A percentile compares a stretch with the other conserved stretches of the same genome.
phyloP scores from a whole-genome alignment of 1,140 invertebrate genomes.

The Archivesica marissinica region DNA sequence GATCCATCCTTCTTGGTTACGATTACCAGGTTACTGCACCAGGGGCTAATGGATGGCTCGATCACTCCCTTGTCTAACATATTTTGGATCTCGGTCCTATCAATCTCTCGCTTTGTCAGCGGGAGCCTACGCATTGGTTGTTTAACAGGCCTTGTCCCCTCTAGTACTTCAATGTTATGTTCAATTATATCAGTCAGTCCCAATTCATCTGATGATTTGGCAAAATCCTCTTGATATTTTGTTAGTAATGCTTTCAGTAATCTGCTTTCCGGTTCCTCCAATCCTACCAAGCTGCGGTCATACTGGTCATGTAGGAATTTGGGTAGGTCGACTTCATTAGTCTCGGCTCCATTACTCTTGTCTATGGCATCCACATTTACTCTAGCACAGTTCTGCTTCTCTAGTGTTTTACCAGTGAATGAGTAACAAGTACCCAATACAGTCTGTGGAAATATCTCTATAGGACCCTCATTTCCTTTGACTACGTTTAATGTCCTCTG shows the following conservation, averaged over 20 bases:
- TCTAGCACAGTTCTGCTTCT: no score
- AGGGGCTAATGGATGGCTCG: background rate
- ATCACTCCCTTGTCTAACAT: background rate
- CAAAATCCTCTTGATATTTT: background rate
- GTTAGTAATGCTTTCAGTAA: background rate
- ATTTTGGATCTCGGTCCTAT: slow-evolving; percentile 1
- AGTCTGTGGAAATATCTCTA: background rate
- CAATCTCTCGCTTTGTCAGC: background rate
- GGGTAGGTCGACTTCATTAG: background rate
- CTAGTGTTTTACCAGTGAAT: no score
- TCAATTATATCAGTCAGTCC: background rate
- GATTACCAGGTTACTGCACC: slow-evolving; percentile 7
- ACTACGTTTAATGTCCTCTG: background rate
- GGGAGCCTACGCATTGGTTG: background rate
- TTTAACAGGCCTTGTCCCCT: background rate
- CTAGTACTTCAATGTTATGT: background rate
- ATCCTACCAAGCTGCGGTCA: background rate
- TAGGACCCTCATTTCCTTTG: background rate
- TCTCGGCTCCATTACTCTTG: no score
- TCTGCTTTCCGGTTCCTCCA: background rate
- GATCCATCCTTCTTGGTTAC: background rate
- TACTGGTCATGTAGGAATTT: background rate
- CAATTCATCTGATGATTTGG: background rate
- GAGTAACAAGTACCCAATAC: no score
- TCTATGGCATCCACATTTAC: no score